Evolutionary conservation across 2,113 vertebrate genomes (phyloP), one percentile per base, ranked within the genome.

Genomic region (Brachyistius frenatus): DNA sequence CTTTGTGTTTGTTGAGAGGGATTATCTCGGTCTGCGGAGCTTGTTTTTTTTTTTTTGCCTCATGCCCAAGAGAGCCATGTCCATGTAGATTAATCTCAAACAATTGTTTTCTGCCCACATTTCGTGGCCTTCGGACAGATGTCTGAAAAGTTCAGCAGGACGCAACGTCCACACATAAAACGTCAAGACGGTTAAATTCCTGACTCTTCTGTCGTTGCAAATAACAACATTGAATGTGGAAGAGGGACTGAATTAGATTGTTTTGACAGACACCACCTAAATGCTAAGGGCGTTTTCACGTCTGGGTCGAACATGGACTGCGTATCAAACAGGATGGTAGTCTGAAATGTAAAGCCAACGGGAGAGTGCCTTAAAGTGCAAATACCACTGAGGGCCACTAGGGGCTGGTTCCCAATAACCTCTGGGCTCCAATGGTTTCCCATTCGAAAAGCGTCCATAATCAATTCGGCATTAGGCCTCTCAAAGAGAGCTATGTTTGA

Each of bases 1-100:
- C n/a, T 46, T 41, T 63, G 60, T 78, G 83, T 54, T 86, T 70
- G 60, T 70, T 73, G 53, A 73, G 70, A 66, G 61, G 82, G 80
- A 81, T 88, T 86, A 80, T 77, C 50, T 65, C 5, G 11, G 71
- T 79, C 36, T 39, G 71, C 44, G 73, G 37, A 73, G 6, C 41
- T 36, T 80, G 16, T 75, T 69, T 68, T 72, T 44, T 57, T 11
- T 32, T 9, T 30, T 56, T 56, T 61, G 53, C 44, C 41, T 23
- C 23, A 23, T 23, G 23, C 23, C 23, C 23, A 23, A 8, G 3
- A 66, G 52, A 74, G 7, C 60, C 33, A 4, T 1, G 41, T 69
- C 70, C 60, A 56, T 55, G 66, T 8, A 23, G 39, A 50, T 70
- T 31, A 54, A 56, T 61, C 39, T 60, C n/a, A 78, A 64, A 66